These are phyloP conservation scores for Cryptocephalus moraei DNA, from an alignment of 2,888 invertebrate species.

Conservation along the genomic window DNA sequence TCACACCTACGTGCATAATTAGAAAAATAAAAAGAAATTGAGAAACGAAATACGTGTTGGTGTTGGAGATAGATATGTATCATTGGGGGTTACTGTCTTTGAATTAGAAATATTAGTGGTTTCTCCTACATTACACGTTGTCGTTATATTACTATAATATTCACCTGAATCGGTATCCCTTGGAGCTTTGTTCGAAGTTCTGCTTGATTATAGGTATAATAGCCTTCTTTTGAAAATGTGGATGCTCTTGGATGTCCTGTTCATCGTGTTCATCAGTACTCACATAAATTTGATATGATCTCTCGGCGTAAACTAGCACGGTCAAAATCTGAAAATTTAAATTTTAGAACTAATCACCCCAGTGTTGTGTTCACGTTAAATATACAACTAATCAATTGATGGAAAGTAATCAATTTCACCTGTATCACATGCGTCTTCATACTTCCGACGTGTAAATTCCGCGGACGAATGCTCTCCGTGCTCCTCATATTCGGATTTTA, in stretches of 20 bases:
- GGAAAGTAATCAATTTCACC: slow-evolving; percentile 1
- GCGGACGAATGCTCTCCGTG: background rate
- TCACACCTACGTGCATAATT: too few relatives aligned
- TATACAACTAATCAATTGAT: background rate
- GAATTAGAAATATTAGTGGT: too few relatives aligned
- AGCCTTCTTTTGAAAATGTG: slow-evolving; percentile 29
- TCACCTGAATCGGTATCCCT: slow-evolving; percentile 55
- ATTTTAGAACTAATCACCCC: background rate
- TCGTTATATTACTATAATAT: too few relatives aligned
- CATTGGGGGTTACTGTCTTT: too few relatives aligned
- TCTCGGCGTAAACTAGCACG: background rate
- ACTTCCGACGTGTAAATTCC: background rate
- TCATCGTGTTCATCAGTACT: background rate
- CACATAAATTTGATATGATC: slow-evolving; percentile 6
- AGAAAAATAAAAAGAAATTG: too few relatives aligned
- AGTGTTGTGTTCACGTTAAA: too few relatives aligned
- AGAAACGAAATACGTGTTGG: too few relatives aligned
- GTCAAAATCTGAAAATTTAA: background rate
- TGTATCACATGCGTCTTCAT: slow-evolving; percentile 7
- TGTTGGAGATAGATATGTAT: too few relatives aligned
- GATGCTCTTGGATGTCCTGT: slow-evolving; percentile 36
- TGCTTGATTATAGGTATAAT: slow-evolving; percentile 52
- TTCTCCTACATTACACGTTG: too few relatives aligned
- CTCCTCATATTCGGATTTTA: slow-evolving; percentile 10
- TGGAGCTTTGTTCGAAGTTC: slow-evolving; percentile 42